Evolutionary conservation across 2,797 vertebrate species (phyloP).

Genomic region (Halcyon smyrnensis): DNA sequence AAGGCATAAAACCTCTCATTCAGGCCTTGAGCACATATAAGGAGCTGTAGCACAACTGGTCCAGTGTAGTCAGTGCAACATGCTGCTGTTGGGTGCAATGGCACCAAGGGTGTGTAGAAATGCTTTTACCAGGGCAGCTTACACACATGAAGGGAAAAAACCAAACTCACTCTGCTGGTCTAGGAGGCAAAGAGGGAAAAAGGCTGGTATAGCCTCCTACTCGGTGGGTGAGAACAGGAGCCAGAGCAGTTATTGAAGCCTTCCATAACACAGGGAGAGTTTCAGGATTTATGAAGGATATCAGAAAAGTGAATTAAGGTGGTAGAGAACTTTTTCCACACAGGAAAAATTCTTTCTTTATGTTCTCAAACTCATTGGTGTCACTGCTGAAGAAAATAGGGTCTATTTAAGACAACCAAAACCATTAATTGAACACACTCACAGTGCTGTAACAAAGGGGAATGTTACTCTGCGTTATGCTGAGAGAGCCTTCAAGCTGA

Average conservation of each 20-base stretch:
- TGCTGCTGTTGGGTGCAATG: fast-evolving
- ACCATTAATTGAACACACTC: neutral
- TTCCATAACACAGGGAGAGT: neutral
- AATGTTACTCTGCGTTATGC: neutral
- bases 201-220: neutral
- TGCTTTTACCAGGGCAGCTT: neutral
- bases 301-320: neutral
- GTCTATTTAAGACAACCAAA: neutral
- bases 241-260: neutral
- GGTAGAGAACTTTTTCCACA: neutral
- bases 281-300: neutral
- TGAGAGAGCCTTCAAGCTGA: neutral
- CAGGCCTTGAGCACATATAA: fast-evolving
- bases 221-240: neutral
- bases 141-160: neutral
- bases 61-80: neutral
- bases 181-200: neutral
- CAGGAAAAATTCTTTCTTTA: neutral
- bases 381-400: neutral
- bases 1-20: neutral
- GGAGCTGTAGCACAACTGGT: neutral
- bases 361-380: neutral
- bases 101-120: fast-evolving
- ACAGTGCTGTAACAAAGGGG: neutral
- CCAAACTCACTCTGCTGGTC: neutral